Percentiles rank a stretch among this genome's conserved stretches.
Evolutionary conservation across 1,140 invertebrate genomes (phyloP).

Genomic region (Sinella curviseta): DNA sequence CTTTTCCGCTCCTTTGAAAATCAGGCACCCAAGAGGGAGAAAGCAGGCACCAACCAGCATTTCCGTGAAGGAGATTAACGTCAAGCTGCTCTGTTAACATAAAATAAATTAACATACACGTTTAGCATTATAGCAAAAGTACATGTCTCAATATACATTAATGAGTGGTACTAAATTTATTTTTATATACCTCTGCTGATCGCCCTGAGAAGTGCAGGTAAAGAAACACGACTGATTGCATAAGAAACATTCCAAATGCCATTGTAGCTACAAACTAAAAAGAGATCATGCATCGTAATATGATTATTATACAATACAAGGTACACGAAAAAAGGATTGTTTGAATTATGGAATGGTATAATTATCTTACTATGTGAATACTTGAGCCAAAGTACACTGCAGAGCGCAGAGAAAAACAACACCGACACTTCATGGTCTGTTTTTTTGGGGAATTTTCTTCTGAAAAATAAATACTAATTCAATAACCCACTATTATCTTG

Average conservation of each 20-base stretch:
- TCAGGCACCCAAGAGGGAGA: constrained; percentile 13
- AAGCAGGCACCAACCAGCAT: constrained; percentile 8
- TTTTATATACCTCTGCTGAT: background rate
- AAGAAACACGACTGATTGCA: constrained; percentile 12
- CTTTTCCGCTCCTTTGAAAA: constrained; percentile 22
- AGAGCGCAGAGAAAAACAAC: constrained; percentile 14
- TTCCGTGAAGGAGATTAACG: constrained; percentile 1
- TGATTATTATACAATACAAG: background rate
- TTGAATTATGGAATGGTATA: too few relatives aligned
- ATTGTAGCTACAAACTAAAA: constrained; percentile 7
- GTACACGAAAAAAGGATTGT: background rate
- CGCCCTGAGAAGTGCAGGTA: constrained; percentile 5
- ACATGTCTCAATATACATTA: background rate
- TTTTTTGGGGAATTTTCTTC: background rate
- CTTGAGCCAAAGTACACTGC: constrained; percentile 16
- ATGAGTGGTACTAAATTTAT: background rate
- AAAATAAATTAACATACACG: background rate
- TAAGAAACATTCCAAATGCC: background rate
- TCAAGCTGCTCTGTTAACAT: constrained; percentile 19
- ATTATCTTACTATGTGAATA: constrained; percentile 20
- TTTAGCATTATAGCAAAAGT: background rate
- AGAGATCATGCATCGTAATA: background rate
- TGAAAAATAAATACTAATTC: too few relatives aligned
- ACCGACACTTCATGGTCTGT: constrained; percentile 7
- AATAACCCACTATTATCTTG: too few relatives aligned